Evolutionary conservation across 2,888 invertebrate genomes (phyloP), one percentile per base, ranked within the genome.

Genomic region (Chrysotoxum bicinctum): DNA sequence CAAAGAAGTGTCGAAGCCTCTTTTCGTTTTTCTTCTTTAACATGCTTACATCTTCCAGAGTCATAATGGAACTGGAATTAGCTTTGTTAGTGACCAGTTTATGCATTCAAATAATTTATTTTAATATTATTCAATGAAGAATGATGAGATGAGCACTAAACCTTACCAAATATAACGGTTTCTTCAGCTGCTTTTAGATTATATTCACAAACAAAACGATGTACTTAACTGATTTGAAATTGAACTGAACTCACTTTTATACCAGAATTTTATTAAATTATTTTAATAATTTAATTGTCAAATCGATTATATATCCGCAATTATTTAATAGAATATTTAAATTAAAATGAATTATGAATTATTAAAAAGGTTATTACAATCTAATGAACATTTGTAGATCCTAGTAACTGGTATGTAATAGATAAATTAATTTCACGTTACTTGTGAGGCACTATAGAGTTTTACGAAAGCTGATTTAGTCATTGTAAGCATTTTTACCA

Each of bases 1-100:
- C 16, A 9, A 19, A 19, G 12, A 23, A 3, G 19, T 48, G 12
- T 8, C 45, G 35, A 12, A 72, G 48, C 1, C 72, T 19, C 32
- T 48, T 45, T 48, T 48, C 32, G 26, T 72, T 72, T 48, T 58
- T 72, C 40, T 56, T 21, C 10, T 50, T 35, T 12, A 72, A 32
- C 12, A 50, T 8, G 7, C 1, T 2, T 14, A 6, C 3, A 48
- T 35, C 35, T 37, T 72, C 72, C 9, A 72, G 35, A 6, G 58
- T 4, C 72, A 72, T 60, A 12, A 10, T 19, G 5, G 3, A 4
- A 37, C 37, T 37, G 37, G 1, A 37, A 37, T 35, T 10, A 35
- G 9, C 10, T 35, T 35, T 10, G 35, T 9, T 35, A n/a, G n/a
- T n/a, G n/a, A n/a, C n/a, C n/a, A 26, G 2, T 1, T 35, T 1